These are phyloP conservation scores for Noctua pronuba DNA, from an alignment of 2,888 invertebrate species.

Conservation along the genomic window DNA sequence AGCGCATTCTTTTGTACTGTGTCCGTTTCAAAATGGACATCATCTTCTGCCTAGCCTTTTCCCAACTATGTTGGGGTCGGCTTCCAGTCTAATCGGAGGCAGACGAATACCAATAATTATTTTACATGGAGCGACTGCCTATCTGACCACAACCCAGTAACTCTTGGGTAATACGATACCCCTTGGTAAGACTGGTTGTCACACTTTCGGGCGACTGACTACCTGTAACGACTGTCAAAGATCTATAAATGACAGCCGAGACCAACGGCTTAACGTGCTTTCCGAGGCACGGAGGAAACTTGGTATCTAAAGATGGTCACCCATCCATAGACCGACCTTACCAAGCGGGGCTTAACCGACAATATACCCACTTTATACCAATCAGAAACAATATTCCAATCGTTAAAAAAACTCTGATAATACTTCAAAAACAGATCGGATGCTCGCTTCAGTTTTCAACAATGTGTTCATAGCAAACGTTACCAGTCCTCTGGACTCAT, in stretches of 20 bases:
- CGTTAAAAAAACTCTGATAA: neutral
- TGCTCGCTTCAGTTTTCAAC: slow-evolving; percentile 30
- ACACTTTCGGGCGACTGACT: neutral
- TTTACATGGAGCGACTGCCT: neutral
- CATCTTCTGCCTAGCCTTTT: neutral
- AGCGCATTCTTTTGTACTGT: neutral
- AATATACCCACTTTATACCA: neutral
- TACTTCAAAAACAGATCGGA: neutral
- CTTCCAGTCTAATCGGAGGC: neutral
- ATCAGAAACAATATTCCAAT: neutral
- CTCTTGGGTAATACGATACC: neutral
- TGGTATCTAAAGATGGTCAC: rapidly evolving
- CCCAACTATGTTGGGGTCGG: neutral
- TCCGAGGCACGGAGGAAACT: neutral
- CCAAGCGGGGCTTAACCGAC: neutral
- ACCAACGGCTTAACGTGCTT: neutral
- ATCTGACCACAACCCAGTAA: neutral
- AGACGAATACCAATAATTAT: neutral
- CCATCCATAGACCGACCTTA: neutral
- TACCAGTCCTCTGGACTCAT: slow-evolving; percentile 12
- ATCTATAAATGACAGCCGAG: neutral
- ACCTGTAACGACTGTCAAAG: neutral
- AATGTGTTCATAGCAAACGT: slow-evolving; percentile 33
- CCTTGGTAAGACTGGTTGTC: neutral
- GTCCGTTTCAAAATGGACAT: neutral